phyloP scores from a whole-genome alignment of 2,113 vertebrate genomes.

The Callithrix jacchus region DNA sequence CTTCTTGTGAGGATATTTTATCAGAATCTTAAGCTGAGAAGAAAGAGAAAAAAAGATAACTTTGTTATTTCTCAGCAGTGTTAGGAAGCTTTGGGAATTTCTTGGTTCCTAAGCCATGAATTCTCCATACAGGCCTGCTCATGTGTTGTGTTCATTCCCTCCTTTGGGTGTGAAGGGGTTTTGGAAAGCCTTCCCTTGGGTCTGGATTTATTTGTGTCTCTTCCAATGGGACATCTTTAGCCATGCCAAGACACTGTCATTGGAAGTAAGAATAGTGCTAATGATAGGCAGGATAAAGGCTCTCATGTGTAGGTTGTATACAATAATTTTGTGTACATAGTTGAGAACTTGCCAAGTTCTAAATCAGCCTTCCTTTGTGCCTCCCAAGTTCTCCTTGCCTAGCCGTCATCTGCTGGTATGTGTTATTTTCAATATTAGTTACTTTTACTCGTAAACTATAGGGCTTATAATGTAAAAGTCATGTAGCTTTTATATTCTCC shows the following conservation, averaged over 20 bases:
- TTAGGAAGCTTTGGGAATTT: neutral
- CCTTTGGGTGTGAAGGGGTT: neutral
- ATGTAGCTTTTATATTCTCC: neutral
- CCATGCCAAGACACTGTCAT: neutral
- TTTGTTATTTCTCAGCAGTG: neutral
- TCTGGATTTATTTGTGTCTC: neutral
- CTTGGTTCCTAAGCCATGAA: neutral
- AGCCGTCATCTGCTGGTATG: neutral
- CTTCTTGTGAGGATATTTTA: neutral
- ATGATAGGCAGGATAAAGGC: neutral
- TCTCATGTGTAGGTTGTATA: neutral
- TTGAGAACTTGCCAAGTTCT: conserved; percentile 1
- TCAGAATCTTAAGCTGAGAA: neutral
- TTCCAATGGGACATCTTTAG: neutral
- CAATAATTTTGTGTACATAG: conserved; percentile 11
- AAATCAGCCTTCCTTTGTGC: neutral
- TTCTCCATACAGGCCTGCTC: neutral
- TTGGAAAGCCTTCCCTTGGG: neutral
- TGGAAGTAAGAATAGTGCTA: neutral
- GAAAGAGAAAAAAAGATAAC: neutral
- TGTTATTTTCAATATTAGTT: neutral
- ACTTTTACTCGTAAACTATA: neutral
- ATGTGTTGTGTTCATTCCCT: neutral
- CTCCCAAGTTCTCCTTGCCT: neutral
- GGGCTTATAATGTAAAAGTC: neutral